Evolutionary conservation across 2,888 invertebrate species (phyloP), one percentile per base, ranked within the genome.

Genomic region (Cryptops parisi): DNA sequence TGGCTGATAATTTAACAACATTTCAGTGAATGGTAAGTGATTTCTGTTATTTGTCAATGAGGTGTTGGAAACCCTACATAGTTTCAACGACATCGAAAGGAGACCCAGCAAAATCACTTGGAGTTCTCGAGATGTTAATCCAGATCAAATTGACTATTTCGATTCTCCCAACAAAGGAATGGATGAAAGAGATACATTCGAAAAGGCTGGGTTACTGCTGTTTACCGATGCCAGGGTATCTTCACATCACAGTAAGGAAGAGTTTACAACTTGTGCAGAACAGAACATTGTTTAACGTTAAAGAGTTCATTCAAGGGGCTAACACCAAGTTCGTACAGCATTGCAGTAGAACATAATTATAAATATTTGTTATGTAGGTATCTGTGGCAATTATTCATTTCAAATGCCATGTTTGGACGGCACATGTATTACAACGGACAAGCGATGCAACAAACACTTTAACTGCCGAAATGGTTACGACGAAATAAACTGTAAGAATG

Each of bases 391-490:
- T 49, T 33, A 22, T 25, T 40, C 39, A 5, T 66, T 66, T 9
- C 63, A 60, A 46, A 58, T 62, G 23, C 65, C 68, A 9, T 73
- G 73, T 60, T 62, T 69, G 53, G 62, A 64, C 27, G 63, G 63
- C 6, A 63, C 63, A 2, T 74, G 74, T 60, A 73, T 66, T 60
- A 60, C 61, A 2, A 56, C 56, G 6, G 59, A 61, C 9, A 62
- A 70, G 52, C 62, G 64, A 22, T 76, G 76, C 62, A 70, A 76
- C 62, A 69, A 70, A 2, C 52, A 61, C 4, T 54, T 57, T 25
- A 68, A 74, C 52, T 76, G 75, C 57, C 55, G 61, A 1, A 69
- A 68, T 59, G 65, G 64, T 12, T 65, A 63, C 1, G 71, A 72
- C 60, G 71, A 72, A 62, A 60, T 62, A n/a, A 61, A 64, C 51